Evolutionary conservation across 2,888 invertebrate species (phyloP).

Genomic region (Pasiphila rectangulata): DNA sequence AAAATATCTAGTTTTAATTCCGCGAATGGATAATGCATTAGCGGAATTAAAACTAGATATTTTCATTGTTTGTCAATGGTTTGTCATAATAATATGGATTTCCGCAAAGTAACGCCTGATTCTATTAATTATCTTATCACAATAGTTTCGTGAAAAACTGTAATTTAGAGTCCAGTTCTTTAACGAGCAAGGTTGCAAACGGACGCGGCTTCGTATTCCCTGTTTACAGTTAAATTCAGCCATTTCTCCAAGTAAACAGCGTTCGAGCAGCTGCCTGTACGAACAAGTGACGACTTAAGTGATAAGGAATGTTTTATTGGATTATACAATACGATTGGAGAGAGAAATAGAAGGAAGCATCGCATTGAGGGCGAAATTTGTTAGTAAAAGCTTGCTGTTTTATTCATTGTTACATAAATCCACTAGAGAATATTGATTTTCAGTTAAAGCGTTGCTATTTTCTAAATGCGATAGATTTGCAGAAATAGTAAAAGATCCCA

Average conservation of each 20-base stretch:
- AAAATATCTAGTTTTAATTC: no score
- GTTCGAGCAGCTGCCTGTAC: slow-evolving; percentile 30
- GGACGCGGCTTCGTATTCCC: slow-evolving; percentile 15
- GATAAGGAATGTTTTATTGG: slow-evolving; percentile 16
- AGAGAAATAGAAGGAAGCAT: not conserved
- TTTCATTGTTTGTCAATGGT: no score
- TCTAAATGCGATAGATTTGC: no score
- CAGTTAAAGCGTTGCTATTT: no score
- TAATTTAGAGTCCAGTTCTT: slow-evolving; percentile 1
- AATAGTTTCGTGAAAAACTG: not conserved
- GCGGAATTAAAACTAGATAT: no score
- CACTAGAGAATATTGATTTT: no score
- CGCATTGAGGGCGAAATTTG: not conserved
- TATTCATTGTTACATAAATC: no score
- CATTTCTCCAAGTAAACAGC: slow-evolving; percentile 42
- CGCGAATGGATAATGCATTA: no score
- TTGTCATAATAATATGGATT: no score
- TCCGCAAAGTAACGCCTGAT: no score
- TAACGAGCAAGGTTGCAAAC: slow-evolving; percentile 6
- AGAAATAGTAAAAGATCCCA: no score
- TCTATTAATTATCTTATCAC: no score
- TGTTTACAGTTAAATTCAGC: slow-evolving; percentile 47
- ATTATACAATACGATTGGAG: slow-evolving; percentile 1
- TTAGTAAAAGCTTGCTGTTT: not conserved
- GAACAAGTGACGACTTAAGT: slow-evolving; percentile 12